These are phyloP conservation scores for Zonitis immaculata DNA, from an alignment of 2,888 invertebrate species.

Conservation along the genomic window DNA sequence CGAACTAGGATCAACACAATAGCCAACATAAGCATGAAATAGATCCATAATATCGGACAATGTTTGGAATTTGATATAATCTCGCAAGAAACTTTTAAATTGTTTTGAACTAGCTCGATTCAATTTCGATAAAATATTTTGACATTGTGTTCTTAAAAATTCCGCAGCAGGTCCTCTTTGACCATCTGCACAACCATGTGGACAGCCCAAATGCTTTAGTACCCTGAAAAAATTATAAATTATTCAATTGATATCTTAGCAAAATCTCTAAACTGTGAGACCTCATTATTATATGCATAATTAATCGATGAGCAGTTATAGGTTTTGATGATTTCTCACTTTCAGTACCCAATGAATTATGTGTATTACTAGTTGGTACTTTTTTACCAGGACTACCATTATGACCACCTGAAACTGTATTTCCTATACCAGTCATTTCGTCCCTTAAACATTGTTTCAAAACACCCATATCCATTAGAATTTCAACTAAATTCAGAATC, in stretches of 20 bases:
- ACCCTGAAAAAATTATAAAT: slow-evolving; percentile 55
- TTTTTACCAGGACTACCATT: slow-evolving; percentile 35
- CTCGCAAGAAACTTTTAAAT: slow-evolving; percentile 63
- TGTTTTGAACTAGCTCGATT: slow-evolving; percentile 63
- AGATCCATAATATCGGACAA: slow-evolving; percentile 86
- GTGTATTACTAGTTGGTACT: slow-evolving; percentile 25
- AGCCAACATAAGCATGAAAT: slow-evolving; percentile 92
- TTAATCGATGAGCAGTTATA: slow-evolving; percentile 63
- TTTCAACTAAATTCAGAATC: slow-evolving; percentile 85
- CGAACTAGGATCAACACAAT: slow-evolving; percentile 87
- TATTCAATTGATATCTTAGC: too few relatives aligned
- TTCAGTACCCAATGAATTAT: slow-evolving; percentile 41
- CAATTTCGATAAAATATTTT: slow-evolving; percentile 70
- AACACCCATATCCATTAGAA: slow-evolving; percentile 86
- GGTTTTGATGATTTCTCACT: slow-evolving; percentile 51
- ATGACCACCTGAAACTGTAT: slow-evolving; percentile 26
- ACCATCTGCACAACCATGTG: slow-evolving; percentile 86
- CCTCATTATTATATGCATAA: slow-evolving; percentile 67
- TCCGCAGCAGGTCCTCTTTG: slow-evolving; percentile 86
- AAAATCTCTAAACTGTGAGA: slow-evolving; percentile 26
- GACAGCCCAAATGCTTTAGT: slow-evolving; percentile 87
- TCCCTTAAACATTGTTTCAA: slow-evolving; percentile 56
- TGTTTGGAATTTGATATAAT: slow-evolving; percentile 72
- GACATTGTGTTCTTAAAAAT: slow-evolving; percentile 82
- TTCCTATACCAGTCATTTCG: slow-evolving; percentile 46